These are phyloP conservation scores for Molossus alvarezi DNA, from an alignment of 2,797 vertebrate species.

Conservation along the genomic window DNA sequence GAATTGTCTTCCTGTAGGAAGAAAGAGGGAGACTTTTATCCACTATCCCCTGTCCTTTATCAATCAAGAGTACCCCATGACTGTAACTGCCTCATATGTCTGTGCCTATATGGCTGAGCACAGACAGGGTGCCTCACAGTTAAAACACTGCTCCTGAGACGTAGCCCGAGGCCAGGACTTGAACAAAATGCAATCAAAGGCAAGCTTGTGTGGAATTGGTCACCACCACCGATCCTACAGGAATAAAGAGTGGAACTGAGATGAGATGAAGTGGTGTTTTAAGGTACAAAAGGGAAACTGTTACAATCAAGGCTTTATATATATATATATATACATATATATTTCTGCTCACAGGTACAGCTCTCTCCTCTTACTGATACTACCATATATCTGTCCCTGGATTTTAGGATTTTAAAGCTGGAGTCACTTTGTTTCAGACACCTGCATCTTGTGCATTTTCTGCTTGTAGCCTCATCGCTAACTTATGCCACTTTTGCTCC, in stretches of 20 bases:
- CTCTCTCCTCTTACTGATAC: background rate
- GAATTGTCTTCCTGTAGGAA: background rate
- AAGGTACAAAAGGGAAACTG: background rate
- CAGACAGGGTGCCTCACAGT: background rate
- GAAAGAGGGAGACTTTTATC: background rate
- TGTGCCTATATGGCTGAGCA: background rate
- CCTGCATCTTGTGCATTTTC: background rate
- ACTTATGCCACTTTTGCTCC: slow-evolving; percentile 17
- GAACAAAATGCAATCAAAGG: background rate
- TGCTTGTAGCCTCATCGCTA: background rate
- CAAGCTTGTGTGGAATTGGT: background rate
- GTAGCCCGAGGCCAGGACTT: background rate
- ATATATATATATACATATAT: background rate
- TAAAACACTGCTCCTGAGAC: background rate
- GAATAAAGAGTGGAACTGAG: background rate
- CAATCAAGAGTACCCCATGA: no score
- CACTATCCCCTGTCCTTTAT: background rate
- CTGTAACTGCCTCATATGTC: background rate
- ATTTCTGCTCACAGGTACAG: slow-evolving; percentile 20
- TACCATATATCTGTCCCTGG: background rate
- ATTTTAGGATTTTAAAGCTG: background rate
- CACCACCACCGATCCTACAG: background rate
- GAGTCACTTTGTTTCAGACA: background rate
- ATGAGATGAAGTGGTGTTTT: background rate
- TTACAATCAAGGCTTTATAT: background rate